Base-by-base conservation (phyloP, 2,113 vertebrate species). In the Atrichornis clamosus region DNA sequence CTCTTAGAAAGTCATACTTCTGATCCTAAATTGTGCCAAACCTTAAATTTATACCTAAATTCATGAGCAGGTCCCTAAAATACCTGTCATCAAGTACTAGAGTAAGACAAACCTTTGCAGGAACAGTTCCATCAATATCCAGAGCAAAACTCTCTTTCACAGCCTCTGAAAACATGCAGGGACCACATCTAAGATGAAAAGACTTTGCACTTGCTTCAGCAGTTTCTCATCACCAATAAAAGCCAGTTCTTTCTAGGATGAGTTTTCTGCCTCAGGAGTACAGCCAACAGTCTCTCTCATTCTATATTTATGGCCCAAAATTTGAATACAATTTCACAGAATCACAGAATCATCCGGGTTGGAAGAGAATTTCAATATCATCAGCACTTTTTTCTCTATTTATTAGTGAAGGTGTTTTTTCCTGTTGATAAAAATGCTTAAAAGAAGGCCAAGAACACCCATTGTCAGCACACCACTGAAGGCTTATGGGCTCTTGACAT, bases 61-160 rank as follows among this genome's bases (percentile, higher is more conserved):
- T 58, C 12, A 89, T 37, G 42, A 84, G 55, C n/a, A 50, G 46
- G 60, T 42, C 46, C 46, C 30, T 23, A 3, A 41, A 84, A 15
- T 2, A 15, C 35, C 11, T 3, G 3, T 52, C 44, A 72, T 39
- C 0, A 1, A 46, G 7, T 12, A 6, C 50, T 11, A 15, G 39
- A 81, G 52, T 19, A 59, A 35, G 19, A 60, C 4, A 39, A 42
- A 65, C 7, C 46, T 64, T 63, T 39, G 21, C 23, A 74, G 10
- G 13, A 89, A 47, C 16, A 74, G 20, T 22, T 42, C 39, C 10
- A 44, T 7, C 49, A 13, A 33, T 3, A 16, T 16, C 33, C 16
- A 41, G 39, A 41, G 39, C 39, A 41, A 41, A 41, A 41, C 11
- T 26, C 17, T 35, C 33, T 50, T 60, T 79, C n/a, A 30, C 18